Evolutionary conservation across 2,797 vertebrate species (phyloP).

Genomic region (Jordanella pulchra): DNA sequence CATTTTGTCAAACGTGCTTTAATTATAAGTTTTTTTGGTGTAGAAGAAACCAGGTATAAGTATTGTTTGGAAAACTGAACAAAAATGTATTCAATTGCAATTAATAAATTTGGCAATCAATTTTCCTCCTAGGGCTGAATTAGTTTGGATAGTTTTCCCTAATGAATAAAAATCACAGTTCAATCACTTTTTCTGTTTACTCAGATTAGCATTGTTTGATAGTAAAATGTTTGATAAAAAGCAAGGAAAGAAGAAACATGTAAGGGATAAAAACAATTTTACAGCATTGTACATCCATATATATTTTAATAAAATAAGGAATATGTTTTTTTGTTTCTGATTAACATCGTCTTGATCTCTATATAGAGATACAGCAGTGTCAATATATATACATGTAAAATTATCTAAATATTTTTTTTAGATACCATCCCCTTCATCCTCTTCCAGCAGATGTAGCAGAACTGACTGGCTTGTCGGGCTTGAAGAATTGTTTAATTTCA

Average conservation of each 20-base stretch:
- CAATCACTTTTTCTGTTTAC: neutral
- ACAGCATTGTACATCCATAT: neutral
- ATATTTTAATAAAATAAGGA: neutral
- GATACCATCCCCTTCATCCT: neutral
- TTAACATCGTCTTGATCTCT: neutral
- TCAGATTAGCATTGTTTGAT: neutral
- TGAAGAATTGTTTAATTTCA: slow-evolving; percentile 92
- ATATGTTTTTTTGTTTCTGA: neutral
- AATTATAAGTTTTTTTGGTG: neutral
- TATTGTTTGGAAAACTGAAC: neutral
- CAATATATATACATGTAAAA: too few species aligned
- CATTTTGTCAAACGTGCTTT: neutral
- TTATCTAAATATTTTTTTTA: neutral
- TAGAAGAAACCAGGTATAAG: neutral
- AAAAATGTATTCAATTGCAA: neutral
- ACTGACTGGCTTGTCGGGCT: slow-evolving; percentile 82
- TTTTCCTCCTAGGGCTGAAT: neutral
- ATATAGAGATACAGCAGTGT: too few species aligned
- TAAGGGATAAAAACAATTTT: neutral
- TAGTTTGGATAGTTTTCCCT: neutral
- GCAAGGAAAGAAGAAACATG: neutral
- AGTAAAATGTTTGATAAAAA: neutral
- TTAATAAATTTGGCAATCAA: neutral
- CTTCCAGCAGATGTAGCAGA: slow-evolving; percentile 71
- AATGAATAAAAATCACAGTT: neutral